phyloP scores from a whole-genome alignment of 2,113 vertebrate species.

The Salvator merianae region DNA sequence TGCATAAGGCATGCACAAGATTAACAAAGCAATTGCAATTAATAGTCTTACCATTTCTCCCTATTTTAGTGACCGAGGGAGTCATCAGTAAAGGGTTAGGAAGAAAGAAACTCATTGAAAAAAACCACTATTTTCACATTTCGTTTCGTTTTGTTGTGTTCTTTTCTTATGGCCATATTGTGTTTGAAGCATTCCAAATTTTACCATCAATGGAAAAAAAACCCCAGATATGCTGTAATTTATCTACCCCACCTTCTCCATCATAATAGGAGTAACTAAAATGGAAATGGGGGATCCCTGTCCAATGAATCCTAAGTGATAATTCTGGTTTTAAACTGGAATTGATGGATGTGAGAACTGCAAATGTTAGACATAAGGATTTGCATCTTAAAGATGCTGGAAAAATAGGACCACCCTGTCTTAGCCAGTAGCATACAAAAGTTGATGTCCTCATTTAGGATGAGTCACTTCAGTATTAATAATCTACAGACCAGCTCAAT shows the following conservation, averaged over 20 bases:
- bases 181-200: slow-evolving; percentile 70
- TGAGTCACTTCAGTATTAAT: neutral
- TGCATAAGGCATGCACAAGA: slow-evolving; percentile 79
- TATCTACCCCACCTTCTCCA: slow-evolving; percentile 28
- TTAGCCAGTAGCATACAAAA: neutral
- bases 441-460: neutral
- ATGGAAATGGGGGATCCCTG: neutral
- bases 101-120: slow-evolving; percentile 84
- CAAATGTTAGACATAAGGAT: neutral
- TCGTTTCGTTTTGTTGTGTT: slow-evolving; percentile 41
- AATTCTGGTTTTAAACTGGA: neutral
- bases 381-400: neutral
- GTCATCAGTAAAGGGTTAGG: slow-evolving; percentile 80
- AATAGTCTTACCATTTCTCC: slow-evolving; percentile 85
- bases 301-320: neutral
- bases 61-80: slow-evolving; percentile 84
- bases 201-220: slow-evolving; percentile 52
- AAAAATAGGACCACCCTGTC: too few species aligned
- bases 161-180: slow-evolving; percentile 69
- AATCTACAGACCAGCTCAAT: neutral
- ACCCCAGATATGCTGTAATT: slow-evolving; percentile 18
- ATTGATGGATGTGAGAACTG: too few species aligned
- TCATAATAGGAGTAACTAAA: slow-evolving; percentile 21
- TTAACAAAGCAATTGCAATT: slow-evolving; percentile 74
- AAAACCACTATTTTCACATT: slow-evolving; percentile 74